phyloP scores from a whole-genome alignment of 1,140 invertebrate genomes.

The Chionoecetes opilio region DNA sequence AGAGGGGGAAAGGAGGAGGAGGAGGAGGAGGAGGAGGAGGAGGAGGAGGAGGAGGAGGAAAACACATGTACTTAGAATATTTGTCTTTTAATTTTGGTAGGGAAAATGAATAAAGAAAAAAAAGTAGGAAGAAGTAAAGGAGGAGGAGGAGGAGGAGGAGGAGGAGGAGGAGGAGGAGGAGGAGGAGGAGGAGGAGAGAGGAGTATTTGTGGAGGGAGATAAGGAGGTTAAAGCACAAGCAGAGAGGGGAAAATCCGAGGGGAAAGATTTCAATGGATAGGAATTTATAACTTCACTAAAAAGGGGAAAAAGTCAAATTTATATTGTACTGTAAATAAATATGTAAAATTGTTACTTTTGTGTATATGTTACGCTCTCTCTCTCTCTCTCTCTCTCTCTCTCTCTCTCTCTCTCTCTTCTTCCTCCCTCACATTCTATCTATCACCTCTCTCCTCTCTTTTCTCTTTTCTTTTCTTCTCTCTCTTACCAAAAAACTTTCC shows the following conservation, averaged over 20 bases:
- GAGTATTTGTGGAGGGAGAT: background rate
- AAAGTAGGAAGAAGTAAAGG: background rate
- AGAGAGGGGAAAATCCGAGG: background rate
- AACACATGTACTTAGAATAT: too few relatives aligned
- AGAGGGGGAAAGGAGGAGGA: background rate
- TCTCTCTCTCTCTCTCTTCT: too few relatives aligned
- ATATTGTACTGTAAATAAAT: too few relatives aligned
- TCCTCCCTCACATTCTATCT: too few relatives aligned
- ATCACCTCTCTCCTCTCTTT: too few relatives aligned
- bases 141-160: slow-evolving; percentile 23
- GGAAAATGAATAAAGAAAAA: too few relatives aligned
- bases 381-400: slow-evolving; percentile 4
- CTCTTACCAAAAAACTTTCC: background rate
- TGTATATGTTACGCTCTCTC: background rate
- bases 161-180: slow-evolving; percentile 23
- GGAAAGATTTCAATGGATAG: background rate
- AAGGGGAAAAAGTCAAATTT: background rate
- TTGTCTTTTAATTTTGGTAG: too few relatives aligned
- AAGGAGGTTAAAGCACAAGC: background rate
- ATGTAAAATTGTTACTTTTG: too few relatives aligned
- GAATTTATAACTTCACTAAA: background rate
- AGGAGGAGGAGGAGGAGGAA: slow-evolving; percentile 14
- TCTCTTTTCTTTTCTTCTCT: too few relatives aligned
- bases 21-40: background rate
- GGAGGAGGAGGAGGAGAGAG: slow-evolving; percentile 20